A percentile compares a stretch with the other conserved stretches of the same genome.
Evolutionary conservation across 2,888 invertebrate genomes (phyloP).

Genomic region (Oasisia sp.): DNA sequence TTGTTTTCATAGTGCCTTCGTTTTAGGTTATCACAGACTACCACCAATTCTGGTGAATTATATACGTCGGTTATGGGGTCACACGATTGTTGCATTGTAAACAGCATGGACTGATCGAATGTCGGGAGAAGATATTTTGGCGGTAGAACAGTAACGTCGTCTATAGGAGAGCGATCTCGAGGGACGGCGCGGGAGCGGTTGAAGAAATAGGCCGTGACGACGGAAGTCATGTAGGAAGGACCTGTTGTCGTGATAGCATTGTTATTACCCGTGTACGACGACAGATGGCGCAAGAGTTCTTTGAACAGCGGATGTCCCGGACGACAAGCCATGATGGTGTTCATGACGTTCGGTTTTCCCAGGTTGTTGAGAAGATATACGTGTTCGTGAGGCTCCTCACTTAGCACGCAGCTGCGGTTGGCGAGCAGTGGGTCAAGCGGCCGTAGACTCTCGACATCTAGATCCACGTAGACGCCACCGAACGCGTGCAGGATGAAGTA

Average conservation of each 20-base stretch:
- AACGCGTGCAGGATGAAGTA: constrained; percentile 42
- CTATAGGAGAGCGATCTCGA: no score
- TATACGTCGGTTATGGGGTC: no score
- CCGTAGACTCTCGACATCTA: constrained; percentile 40
- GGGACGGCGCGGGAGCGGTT: no score
- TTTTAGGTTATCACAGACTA: no score
- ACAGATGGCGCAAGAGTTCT: constrained; percentile 35
- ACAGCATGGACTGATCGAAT: no score
- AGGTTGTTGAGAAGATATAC: constrained; percentile 35
- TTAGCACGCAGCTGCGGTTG: constrained; percentile 38
- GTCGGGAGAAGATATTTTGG: no score
- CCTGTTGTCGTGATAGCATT: constrained; percentile 32
- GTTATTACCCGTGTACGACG: background rate
- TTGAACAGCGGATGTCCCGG: constrained; percentile 40
- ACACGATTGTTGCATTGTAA: no score
- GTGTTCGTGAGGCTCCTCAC: constrained; percentile 42
- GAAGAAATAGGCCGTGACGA: constrained; percentile 29
- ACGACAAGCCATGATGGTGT: constrained; percentile 40
- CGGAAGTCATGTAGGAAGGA: constrained; percentile 35
- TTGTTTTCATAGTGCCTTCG: no score
- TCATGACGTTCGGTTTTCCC: constrained; percentile 33
- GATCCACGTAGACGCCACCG: constrained; percentile 45
- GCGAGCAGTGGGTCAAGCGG: constrained; percentile 39
- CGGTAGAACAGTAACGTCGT: no score
- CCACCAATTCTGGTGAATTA: no score